Evolutionary conservation across 2,888 invertebrate species (phyloP).

Genomic region (Andrena chrysosceles): DNA sequence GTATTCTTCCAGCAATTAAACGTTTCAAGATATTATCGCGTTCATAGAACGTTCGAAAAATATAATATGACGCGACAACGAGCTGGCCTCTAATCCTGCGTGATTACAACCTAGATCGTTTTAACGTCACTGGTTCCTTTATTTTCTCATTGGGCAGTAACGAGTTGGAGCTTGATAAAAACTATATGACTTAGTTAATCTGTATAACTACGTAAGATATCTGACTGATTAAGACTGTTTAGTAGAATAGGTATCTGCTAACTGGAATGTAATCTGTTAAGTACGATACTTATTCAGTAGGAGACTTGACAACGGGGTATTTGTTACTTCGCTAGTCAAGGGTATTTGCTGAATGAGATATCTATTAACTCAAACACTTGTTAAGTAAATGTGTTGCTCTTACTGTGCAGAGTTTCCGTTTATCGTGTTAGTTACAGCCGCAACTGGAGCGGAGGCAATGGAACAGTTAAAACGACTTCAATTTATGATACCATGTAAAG

Average conservation of each 20-base stretch:
- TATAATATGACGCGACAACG: background rate
- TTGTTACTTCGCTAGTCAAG: background rate
- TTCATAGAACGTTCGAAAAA: background rate
- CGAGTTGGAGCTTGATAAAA: background rate
- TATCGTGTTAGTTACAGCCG: too few relatives aligned
- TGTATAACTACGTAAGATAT: too few relatives aligned
- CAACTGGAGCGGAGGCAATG: too few relatives aligned
- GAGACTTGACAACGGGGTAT: too few relatives aligned
- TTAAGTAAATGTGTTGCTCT: too few relatives aligned
- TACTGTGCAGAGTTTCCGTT: too few relatives aligned
- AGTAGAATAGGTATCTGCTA: too few relatives aligned
- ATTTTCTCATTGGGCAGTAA: background rate
- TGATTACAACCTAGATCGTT: background rate
- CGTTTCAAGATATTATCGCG: slow-evolving; percentile 27
- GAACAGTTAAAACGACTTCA: too few relatives aligned
- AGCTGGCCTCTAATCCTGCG: background rate
- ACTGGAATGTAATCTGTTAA: too few relatives aligned
- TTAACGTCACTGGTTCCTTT: background rate
- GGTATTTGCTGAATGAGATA: background rate
- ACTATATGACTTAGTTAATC: background rate
- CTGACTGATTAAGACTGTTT: too few relatives aligned
- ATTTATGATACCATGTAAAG: too few relatives aligned
- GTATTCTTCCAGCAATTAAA: slow-evolving; percentile 49
- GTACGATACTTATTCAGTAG: too few relatives aligned
- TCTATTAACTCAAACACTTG: background rate